phyloP scores from a whole-genome alignment of 1,140 invertebrate genomes.

The Philopotamus ludificatus region DNA sequence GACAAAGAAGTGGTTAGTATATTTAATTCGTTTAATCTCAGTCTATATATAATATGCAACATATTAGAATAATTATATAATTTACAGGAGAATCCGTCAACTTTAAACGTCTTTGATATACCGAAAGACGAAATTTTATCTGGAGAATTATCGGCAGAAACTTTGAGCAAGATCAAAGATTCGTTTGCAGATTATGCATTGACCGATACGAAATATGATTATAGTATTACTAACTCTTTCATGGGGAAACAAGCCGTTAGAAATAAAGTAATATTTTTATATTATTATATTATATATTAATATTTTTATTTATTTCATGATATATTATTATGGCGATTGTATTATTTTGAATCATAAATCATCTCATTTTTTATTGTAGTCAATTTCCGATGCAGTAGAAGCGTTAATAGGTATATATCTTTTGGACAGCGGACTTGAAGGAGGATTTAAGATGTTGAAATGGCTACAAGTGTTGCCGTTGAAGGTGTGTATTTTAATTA shows the following conservation, averaged over 20 bases:
- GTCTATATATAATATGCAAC: neutral
- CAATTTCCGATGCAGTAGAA: slow-evolving; percentile 79
- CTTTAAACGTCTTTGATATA: slow-evolving; percentile 52
- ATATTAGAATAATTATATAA: no score
- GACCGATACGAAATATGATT: no score
- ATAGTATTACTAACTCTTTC: no score
- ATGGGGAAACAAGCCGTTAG: no score
- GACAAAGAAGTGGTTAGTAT: neutral
- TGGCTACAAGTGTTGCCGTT: slow-evolving; percentile 70
- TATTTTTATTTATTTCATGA: no score
- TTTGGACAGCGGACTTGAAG: slow-evolving; percentile 56
- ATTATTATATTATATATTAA: no score
- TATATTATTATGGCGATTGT: no score
- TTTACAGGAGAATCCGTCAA: slow-evolving; percentile 36
- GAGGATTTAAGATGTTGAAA: slow-evolving; percentile 64
- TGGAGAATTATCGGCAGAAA: slow-evolving; percentile 45
- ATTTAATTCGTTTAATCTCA: neutral
- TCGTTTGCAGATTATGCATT: no score
- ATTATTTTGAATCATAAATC: no score
- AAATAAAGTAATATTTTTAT: no score
- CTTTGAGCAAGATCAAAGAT: no score
- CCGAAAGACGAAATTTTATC: slow-evolving; percentile 47
- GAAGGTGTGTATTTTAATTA: slow-evolving; percentile 47
- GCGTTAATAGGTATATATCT: slow-evolving; percentile 80
- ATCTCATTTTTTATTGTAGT: no score